Evolutionary conservation across 2,888 invertebrate genomes (phyloP).

Genomic region (Didymodactylos carnosus): DNA sequence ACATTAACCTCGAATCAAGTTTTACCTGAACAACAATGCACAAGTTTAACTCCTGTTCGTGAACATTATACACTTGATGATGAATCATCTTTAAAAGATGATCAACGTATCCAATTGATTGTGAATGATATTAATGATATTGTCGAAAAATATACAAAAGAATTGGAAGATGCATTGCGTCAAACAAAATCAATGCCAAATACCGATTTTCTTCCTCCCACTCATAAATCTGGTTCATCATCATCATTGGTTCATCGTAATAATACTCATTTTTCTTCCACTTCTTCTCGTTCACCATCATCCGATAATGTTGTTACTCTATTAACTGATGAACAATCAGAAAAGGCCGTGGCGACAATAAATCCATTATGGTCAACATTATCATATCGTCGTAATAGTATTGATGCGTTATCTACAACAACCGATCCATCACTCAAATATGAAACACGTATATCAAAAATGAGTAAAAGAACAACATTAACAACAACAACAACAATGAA

Average conservation of each 20-base stretch:
- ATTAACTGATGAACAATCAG: neutral
- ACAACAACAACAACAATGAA: neutral
- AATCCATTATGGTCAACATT: neutral
- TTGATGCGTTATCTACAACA: neutral
- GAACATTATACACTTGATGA: too few species aligned
- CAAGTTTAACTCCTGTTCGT: too few species aligned
- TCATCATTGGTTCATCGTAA: too few species aligned
- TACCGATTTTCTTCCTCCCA: too few species aligned
- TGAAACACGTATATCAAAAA: neutral
- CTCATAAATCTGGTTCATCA: too few species aligned
- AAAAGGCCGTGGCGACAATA: too few species aligned
- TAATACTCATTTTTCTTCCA: too few species aligned
- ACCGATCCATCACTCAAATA: too few species aligned
- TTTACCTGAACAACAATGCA: neutral
- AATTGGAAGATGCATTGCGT: neutral
- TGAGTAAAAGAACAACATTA: neutral
- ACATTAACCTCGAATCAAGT: neutral
- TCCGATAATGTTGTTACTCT: too few species aligned
- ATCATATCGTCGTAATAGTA: neutral
- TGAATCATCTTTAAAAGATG: too few species aligned
- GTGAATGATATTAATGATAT: neutral
- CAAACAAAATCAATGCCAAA: too few species aligned
- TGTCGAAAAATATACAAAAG: neutral
- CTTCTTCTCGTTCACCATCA: neutral
- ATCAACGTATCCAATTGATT: neutral